Conservation (phyloP, 1,140 invertebrate species). For the Caenorhabditis briggsae region DNA sequence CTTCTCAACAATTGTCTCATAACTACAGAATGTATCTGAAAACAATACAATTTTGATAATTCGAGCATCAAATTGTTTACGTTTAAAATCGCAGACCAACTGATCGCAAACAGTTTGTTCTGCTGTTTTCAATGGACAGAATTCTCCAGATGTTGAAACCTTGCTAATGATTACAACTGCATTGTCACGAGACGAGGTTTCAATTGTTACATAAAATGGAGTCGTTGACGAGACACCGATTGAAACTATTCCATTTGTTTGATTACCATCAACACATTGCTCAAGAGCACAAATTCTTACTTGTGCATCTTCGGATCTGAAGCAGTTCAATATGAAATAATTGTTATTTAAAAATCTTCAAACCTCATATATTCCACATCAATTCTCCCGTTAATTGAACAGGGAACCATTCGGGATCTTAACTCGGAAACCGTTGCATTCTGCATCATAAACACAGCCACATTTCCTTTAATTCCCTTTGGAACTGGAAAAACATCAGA, state of each 20-base stretch:
- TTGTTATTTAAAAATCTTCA: neutral
- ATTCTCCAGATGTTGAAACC: slow-evolving; percentile 49
- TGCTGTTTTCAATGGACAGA: slow-evolving; percentile 57
- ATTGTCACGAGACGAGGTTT: slow-evolving; percentile 46
- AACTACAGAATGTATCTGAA: slow-evolving; percentile 50
- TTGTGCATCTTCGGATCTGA: slow-evolving; percentile 59
- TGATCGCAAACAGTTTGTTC: slow-evolving; percentile 62
- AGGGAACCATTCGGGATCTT: slow-evolving; percentile 61
- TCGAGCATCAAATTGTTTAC: slow-evolving; percentile 14
- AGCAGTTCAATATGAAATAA: neutral
- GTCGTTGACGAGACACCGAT: slow-evolving; percentile 49
- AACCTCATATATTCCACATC: slow-evolving; percentile 53
- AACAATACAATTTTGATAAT: neutral
- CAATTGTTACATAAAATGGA: slow-evolving; percentile 57
- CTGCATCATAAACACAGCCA: slow-evolving; percentile 51
- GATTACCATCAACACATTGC: slow-evolving; percentile 59
- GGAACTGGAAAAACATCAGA: slow-evolving; percentile 60
- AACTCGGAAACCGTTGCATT: slow-evolving; percentile 10
- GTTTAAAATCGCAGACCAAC: slow-evolving; percentile 54
- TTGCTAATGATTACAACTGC: slow-evolving; percentile 55
- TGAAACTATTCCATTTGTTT: slow-evolving; percentile 41
- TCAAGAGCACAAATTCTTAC: slow-evolving; percentile 61
- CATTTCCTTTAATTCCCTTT: slow-evolving; percentile 60
- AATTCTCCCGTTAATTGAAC: slow-evolving; percentile 49
- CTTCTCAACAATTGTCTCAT: slow-evolving; percentile 39